phyloP scores from a whole-genome alignment of 1,140 invertebrate species.

The Megalonaias nervosa region DNA sequence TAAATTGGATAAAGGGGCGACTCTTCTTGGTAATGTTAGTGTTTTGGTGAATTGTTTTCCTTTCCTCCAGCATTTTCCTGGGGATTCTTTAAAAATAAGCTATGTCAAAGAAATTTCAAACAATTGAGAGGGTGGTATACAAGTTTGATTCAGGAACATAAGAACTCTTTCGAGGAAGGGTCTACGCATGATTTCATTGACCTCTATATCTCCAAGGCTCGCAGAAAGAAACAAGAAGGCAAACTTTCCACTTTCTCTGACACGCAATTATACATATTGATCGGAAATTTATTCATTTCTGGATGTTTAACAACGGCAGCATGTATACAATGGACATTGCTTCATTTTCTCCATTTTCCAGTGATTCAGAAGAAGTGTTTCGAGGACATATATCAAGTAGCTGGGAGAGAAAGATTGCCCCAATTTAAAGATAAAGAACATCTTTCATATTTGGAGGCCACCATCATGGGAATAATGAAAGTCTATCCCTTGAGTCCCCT shows the following conservation, averaged over 20 bases:
- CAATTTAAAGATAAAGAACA: constrained; percentile 21
- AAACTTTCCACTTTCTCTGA: constrained; percentile 15
- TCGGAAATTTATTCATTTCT: constrained; percentile 86
- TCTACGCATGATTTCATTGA: constrained; percentile 30
- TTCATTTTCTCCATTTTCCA: constrained; percentile 76
- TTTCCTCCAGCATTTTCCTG: constrained; percentile 38
- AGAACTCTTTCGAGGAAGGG: constrained; percentile 18
- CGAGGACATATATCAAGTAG: constrained; percentile 83
- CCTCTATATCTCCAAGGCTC: constrained; percentile 39
- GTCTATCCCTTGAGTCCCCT: constrained; percentile 57
- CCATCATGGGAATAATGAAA: constrained; percentile 40
- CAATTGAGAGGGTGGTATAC: neutral
- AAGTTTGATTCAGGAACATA: neutral
- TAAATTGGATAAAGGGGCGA: constrained; percentile 9
- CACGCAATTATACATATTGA: constrained; percentile 31
- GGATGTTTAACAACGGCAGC: constrained; percentile 91
- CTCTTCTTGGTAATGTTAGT: constrained; percentile 8
- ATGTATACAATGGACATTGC: constrained; percentile 88
- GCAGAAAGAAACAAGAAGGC: constrained; percentile 11
- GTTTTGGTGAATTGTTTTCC: constrained; percentile 42
- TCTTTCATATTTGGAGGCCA: constrained; percentile 40
- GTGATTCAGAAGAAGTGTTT: constrained; percentile 84
- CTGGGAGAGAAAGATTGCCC: constrained; percentile 30
- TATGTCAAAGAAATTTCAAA: constrained; percentile 21
- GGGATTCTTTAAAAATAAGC: constrained; percentile 38